Evolutionary conservation across 1,140 invertebrate species (phyloP).

Genomic region (Hylaeus volcanicus): DNA sequence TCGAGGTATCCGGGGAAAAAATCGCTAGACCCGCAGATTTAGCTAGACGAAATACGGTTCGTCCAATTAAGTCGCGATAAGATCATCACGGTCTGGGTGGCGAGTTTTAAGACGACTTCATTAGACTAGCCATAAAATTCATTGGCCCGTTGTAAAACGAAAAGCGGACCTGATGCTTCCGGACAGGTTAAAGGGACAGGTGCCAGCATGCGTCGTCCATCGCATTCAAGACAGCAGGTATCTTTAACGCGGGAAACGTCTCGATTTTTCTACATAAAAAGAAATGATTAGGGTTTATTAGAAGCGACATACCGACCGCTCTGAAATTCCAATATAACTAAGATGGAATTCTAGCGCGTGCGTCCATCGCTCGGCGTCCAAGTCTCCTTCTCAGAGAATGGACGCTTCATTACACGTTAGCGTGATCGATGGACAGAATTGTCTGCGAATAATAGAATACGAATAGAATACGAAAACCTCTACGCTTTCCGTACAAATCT

Average conservation of each 20-base stretch:
- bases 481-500: no score
- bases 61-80: constrained; percentile 76
- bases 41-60: constrained; percentile 72
- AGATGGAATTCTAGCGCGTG: constrained; percentile 43
- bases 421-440: no score
- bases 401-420: neutral
- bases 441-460: no score
- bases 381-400: neutral
- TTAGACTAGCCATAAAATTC: constrained; percentile 78
- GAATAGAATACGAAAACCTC: no score
- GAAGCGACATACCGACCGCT: constrained; percentile 47
- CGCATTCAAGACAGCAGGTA: constrained; percentile 53
- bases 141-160: constrained; percentile 71
- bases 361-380: neutral
- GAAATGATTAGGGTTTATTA: constrained; percentile 63
- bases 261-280: constrained; percentile 59
- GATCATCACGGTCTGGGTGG: constrained; percentile 70
- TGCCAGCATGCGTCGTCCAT: constrained; percentile 71
- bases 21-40: constrained; percentile 51
- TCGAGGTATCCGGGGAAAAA: constrained; percentile 9
- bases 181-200: constrained; percentile 68
- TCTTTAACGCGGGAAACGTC: constrained; percentile 26
- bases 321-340: constrained; percentile 30
- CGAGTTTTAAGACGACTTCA: constrained; percentile 77
- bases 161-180: constrained; percentile 51